A percentile compares a stretch with the other conserved stretches of the same genome.
phyloP scores from a whole-genome alignment of 2,888 invertebrate species.

The Amblyjoppa fuscipennis region DNA sequence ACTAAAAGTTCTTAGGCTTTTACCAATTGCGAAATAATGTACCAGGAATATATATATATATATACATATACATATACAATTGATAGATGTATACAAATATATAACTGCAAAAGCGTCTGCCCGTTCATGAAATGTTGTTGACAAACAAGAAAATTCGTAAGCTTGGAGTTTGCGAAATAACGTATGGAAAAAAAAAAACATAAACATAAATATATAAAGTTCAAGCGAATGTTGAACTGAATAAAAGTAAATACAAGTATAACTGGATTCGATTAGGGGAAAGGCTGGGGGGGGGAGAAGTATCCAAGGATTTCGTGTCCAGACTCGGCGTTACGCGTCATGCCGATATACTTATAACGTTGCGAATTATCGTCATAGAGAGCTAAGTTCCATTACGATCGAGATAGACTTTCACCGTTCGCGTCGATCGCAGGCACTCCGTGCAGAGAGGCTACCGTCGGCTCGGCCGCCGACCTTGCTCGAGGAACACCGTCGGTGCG shows the following conservation, averaged over 20 bases:
- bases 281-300: too few species aligned
- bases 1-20: too few species aligned
- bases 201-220: background rate
- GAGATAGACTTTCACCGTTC: conserved; percentile 63
- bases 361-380: conserved; percentile 21
- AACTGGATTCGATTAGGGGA: background rate
- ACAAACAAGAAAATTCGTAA: too few species aligned
- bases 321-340: background rate
- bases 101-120: too few species aligned
- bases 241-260: background rate
- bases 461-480: conserved; percentile 59
- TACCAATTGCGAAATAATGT: too few species aligned
- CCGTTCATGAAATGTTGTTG: too few species aligned
- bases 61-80: too few species aligned
- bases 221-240: background rate
- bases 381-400: conserved; percentile 45
- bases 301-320: background rate
- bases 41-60: too few species aligned
- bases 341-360: background rate
- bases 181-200: background rate
- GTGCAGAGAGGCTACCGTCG: conserved; percentile 16
- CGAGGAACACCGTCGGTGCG: conserved; percentile 54
- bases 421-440: conserved; percentile 28
- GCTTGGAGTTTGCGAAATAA: background rate
- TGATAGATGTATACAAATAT: too few species aligned